Evolutionary conservation across 2,888 invertebrate species (phyloP), one percentile per base, ranked within the genome.

Genomic region (Lepidocyrtinus sp.): DNA sequence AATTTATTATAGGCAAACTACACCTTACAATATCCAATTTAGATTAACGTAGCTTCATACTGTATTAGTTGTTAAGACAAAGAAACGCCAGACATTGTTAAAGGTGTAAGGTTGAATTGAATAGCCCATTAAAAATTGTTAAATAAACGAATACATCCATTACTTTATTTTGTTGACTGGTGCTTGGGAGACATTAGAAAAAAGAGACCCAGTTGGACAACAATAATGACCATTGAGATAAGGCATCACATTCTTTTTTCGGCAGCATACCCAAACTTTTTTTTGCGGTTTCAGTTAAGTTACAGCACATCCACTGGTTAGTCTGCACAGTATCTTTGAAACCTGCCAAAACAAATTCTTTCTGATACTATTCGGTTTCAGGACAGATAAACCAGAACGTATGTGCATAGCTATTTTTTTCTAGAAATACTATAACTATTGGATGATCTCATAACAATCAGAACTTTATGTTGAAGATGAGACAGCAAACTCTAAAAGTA

Each of bases 151-250:
- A 7, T 7, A 62, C 24, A 17, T 17, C 21, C 2, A 64, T 7
- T 17, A 64, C 17, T 36, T 7, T 21, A 19, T 36, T 17, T 63
- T 9, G 5, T 21, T 67, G 9, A 15, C 22, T 46, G 63, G 50
- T 2, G 27, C 36, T 12, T 12, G 36, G 5, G 36, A 5, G 36
- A 36, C 36, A 36, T 36, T 12, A 36, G 36, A 36, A 12, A 36
- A 36, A 36, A 70, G 55, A 55, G 25, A 45, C 71, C 76, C 71
- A 75, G 70, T 77, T 71, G 76, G 71, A 71, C 71, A 71, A 77
- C 76, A 77, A 75, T 75, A 77, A 77, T 71, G 71, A 59, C 71
- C 27, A 77, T 76, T 36, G 46, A 77, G 76, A 77, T 77, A 77
- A 71, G 71, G 22, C 26, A 71, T 77, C 71, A 71, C 65, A 50